phyloP scores from a whole-genome alignment of 1,140 invertebrate genomes.

The Zaprionus ornatus region DNA sequence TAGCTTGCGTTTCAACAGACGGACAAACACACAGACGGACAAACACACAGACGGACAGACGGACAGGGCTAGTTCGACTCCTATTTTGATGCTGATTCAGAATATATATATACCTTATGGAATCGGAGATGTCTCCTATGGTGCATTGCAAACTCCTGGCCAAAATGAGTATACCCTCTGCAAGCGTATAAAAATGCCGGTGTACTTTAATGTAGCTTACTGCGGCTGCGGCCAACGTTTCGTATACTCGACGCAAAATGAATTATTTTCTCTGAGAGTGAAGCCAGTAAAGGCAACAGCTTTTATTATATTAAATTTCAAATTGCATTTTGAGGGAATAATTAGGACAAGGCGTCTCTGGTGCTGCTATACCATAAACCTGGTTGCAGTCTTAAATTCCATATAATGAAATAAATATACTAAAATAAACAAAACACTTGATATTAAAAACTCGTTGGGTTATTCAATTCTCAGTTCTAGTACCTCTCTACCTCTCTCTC shows the following conservation, averaged over 20 bases:
- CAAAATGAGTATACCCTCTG: too few species aligned
- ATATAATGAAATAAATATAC: neutral
- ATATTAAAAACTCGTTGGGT: neutral
- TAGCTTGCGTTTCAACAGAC: too few species aligned
- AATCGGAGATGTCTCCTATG: too few species aligned
- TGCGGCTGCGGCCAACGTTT: conserved; percentile 46
- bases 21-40: too few species aligned
- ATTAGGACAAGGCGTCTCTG: neutral
- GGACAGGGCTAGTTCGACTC: too few species aligned
- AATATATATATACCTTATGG: too few species aligned
- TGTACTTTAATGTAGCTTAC: conserved; percentile 28
- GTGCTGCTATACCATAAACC: too few species aligned
- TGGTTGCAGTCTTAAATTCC: neutral
- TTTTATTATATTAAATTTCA: neutral
- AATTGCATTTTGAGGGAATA: neutral
- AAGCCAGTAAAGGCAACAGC: neutral
- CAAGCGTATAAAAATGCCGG: neutral
- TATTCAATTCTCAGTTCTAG: neutral
- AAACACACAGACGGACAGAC: too few species aligned
- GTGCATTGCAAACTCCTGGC: too few species aligned
- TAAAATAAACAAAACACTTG: neutral
- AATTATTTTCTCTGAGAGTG: conserved; percentile 23
- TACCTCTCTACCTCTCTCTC: neutral
- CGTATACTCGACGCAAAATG: conserved; percentile 59
- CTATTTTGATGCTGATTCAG: too few species aligned